Conservation (phyloP, 2,113 vertebrate species). For the Clarias macrocephalus region DNA sequence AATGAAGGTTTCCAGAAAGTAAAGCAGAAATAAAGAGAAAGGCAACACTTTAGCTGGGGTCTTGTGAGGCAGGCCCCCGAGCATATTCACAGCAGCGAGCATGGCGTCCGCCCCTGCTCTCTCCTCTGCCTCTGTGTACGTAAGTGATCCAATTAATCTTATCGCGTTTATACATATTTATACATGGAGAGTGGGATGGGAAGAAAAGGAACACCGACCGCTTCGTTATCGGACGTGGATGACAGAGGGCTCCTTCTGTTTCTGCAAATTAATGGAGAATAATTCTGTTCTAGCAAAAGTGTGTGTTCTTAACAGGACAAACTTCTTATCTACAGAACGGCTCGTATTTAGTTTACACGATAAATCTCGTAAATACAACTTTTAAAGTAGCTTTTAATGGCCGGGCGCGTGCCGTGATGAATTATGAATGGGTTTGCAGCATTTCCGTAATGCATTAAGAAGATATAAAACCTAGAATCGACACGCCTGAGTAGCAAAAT, state of each 20-base stretch:
- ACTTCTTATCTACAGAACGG: conserved; percentile 27
- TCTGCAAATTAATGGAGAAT: conserved; percentile 50
- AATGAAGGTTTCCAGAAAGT: conserved; percentile 43
- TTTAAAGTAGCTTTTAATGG: conserved; percentile 32
- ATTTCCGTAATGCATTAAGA: conserved; percentile 32
- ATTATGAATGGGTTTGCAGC: conserved; percentile 48
- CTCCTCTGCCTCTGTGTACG: conserved; percentile 48
- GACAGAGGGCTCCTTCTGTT: conserved; percentile 54
- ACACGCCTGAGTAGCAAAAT: conserved; percentile 26
- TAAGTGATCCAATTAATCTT: conserved; percentile 57
- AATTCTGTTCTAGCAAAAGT: conserved; percentile 12
- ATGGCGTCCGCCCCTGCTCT: conserved; percentile 10
- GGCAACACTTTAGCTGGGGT: conserved; percentile 41
- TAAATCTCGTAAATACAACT: conserved; percentile 14
- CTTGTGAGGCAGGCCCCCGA: conserved; percentile 40
- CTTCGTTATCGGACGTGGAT: conserved; percentile 46
- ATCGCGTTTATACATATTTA: conserved; percentile 59
- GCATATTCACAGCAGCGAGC: conserved; percentile 36
- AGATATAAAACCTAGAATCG: conserved; percentile 38
- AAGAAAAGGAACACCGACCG: conserved; percentile 21
- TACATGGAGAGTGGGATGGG: conserved; percentile 40
- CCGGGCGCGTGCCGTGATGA: conserved; percentile 29
- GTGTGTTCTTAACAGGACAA: conserved; percentile 33
- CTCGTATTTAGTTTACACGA: conserved; percentile 31
- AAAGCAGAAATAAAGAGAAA: neutral